phyloP scores from a whole-genome alignment of 2,888 invertebrate species.

The Pseudococcus viburni region DNA sequence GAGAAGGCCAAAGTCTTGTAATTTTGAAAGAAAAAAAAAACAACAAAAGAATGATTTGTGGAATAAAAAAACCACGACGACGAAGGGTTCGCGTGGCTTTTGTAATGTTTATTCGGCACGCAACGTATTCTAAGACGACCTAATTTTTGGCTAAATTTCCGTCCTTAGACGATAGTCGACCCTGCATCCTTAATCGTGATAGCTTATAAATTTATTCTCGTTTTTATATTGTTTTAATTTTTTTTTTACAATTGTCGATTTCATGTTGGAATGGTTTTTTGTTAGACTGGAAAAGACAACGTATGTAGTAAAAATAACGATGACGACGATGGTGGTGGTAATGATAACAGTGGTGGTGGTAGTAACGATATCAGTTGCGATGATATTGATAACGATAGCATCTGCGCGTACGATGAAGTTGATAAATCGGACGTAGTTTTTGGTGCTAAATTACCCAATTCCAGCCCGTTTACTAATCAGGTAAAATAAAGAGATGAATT shows the following conservation, averaged over 20 bases:
- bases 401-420: conserved; percentile 56
- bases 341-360: conserved; percentile 60
- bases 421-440: conserved; percentile 41
- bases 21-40: background rate
- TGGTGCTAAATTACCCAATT: conserved; percentile 40
- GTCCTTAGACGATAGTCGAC: background rate
- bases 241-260: conserved; percentile 2
- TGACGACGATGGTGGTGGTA: conserved; percentile 48
- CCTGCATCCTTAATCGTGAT: conserved; percentile 19
- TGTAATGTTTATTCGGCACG: conserved; percentile 31
- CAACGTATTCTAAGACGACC: conserved; percentile 30
- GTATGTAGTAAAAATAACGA: conserved; percentile 53
- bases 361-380: conserved; percentile 55
- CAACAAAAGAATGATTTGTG: background rate
- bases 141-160: conserved; percentile 30
- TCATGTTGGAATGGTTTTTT: conserved; percentile 1
- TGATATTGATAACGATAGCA: conserved; percentile 63
- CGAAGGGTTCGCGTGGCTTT: conserved; percentile 37
- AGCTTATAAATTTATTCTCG: background rate
- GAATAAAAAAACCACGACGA: background rate
- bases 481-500: conserved; percentile 31
- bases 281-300: conserved; percentile 38
- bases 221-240: background rate
- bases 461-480: conserved; percentile 20
- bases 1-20: background rate